phyloP scores from a whole-genome alignment of 2,797 vertebrate species.

The Luscinia megarhynchos region DNA sequence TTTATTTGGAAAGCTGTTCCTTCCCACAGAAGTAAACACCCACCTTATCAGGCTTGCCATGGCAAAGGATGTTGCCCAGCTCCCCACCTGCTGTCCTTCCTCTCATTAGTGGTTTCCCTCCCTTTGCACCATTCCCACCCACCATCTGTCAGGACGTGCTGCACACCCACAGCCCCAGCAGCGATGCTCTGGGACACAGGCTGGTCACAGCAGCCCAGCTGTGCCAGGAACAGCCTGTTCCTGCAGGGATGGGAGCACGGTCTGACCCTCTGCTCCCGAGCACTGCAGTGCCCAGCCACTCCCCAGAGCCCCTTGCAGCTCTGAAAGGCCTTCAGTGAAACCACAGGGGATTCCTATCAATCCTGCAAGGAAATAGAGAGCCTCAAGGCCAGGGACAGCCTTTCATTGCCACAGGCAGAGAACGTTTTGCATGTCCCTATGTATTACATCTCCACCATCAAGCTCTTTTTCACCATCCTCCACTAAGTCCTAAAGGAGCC shows the following conservation, averaged over 20 bases:
- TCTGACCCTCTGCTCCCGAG: background rate
- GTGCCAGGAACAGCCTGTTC: slow-evolving; percentile 6
- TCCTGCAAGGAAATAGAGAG: background rate
- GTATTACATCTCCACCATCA: background rate
- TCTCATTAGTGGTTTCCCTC: slow-evolving; percentile 19
- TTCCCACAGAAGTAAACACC: slow-evolving; percentile 48
- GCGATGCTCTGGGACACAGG: background rate
- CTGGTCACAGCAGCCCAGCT: background rate
- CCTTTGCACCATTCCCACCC: slow-evolving; percentile 3
- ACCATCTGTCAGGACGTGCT: background rate
- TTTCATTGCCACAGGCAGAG: background rate
- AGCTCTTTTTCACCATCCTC: background rate
- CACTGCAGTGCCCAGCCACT: background rate
- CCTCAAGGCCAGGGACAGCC: background rate
- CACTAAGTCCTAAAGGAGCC: background rate
- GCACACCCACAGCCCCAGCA: background rate
- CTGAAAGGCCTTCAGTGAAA: background rate
- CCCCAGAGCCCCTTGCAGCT: background rate
- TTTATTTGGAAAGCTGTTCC: slow-evolving; percentile 58
- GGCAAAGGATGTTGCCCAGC: slow-evolving; percentile 24
- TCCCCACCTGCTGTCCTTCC: slow-evolving; percentile 48
- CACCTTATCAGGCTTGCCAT: slow-evolving; percentile 26
- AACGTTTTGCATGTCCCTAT: rapidly evolving
- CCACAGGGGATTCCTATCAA: background rate
- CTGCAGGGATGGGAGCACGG: background rate